phyloP scores from a whole-genome alignment of 2,797 vertebrate species.

The Benthosema pterotum region DNA sequence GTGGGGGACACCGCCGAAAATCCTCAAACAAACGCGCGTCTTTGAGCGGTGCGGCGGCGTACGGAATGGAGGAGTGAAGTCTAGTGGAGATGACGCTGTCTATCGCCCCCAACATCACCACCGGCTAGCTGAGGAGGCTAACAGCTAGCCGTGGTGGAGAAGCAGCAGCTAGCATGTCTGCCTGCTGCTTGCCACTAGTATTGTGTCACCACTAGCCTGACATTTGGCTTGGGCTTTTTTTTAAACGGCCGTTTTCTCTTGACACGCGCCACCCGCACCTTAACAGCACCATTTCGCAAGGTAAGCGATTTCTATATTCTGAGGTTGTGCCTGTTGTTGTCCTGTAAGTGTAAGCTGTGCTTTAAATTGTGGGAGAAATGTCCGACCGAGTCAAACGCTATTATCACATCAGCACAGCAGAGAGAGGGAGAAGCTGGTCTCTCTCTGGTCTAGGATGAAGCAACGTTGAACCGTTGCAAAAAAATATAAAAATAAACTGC shows the following conservation, averaged over 20 bases:
- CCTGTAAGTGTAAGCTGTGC: too few relatives aligned
- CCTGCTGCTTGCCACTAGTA: constrained; percentile 69
- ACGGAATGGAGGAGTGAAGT: constrained; percentile 54
- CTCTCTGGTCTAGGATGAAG: constrained; percentile 47
- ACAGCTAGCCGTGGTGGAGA: constrained; percentile 54
- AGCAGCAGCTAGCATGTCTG: constrained; percentile 71
- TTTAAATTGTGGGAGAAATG: constrained; percentile 31
- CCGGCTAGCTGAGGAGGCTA: constrained; percentile 67
- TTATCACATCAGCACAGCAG: constrained; percentile 55
- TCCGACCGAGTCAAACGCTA: constrained; percentile 56
- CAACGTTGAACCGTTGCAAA: constrained; percentile 43
- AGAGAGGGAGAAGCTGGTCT: constrained; percentile 24
- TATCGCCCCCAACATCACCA: constrained; percentile 74
- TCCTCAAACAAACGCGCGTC: constrained; percentile 45
- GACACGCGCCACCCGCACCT: constrained; percentile 41
- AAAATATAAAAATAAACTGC: neutral
- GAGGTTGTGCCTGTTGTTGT: constrained; percentile 25
- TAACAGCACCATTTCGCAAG: constrained; percentile 57
- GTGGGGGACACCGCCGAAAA: constrained; percentile 42
- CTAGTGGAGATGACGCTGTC: constrained; percentile 79
- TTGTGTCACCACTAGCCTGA: constrained; percentile 70
- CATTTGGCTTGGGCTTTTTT: constrained; percentile 63
- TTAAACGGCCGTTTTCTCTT: constrained; percentile 30
- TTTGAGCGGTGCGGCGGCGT: constrained; percentile 57
- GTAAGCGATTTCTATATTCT: constrained; percentile 55